Base-by-base conservation (phyloP, 2,888 invertebrate species). In the Lomographa bimaculata region DNA sequence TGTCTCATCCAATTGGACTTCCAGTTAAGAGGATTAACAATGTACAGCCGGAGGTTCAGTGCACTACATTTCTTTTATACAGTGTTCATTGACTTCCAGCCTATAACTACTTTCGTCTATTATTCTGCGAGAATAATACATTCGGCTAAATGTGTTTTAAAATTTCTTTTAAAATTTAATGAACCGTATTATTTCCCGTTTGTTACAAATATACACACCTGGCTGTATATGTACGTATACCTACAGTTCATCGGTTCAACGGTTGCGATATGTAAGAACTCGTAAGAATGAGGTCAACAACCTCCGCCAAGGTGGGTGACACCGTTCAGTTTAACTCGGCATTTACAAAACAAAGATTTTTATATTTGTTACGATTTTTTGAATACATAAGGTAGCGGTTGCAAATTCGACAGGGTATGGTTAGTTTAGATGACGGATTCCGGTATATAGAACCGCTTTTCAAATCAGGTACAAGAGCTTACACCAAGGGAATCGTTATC, bases 111-210 rank as follows among this genome's bases (percentile, higher is more conserved):
- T 44, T 34, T 44, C 37, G 24, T 24, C 33, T 10, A 44, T 34
- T 38, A 25, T 38, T 37, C 38, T 25, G 7, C 21, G 17, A 38
- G 34, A 34, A 44, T 38, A 38, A 38, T 38, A 44, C 28, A 37
- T 25, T 34, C 20, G 23, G 19, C 35, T 42, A 35, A 45, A 45
- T 33, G 37, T 45, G 38, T 30, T 42, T 23, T 20, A 46, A 43
- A 46, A 55, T 61, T 57, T 69, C 64, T 63, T 65, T 63, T 64
- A 69, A 71, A 80, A 81, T 71, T 66, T 75, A 81, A 77, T 79
- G 73, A 82, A 84, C 83, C 80, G 84, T 84, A 82, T 78, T 76
- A 84, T 81, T 80, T 84, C 84, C 84, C 83, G 84, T 84, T 84
- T 73, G 56, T 71, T 75, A 71, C 74, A 68, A 69, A 76, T 43